Base-by-base conservation (phyloP, 2,797 vertebrate genomes). In the Phataginus tricuspis region DNA sequence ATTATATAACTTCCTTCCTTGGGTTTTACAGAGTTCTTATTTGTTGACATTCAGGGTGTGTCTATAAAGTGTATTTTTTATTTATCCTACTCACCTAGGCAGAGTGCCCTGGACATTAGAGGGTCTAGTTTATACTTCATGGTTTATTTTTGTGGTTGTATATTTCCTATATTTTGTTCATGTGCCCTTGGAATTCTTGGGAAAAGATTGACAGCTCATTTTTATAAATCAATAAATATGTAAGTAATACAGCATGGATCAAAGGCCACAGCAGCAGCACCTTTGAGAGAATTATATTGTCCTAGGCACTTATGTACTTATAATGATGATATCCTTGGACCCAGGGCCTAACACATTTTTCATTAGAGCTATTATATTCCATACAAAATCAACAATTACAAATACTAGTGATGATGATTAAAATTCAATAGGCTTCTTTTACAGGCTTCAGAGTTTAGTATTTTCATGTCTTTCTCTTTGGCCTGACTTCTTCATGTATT, bases 151-250 rank as follows among this genome's bases (percentile, higher is more conserved):
- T 98, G 95, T 92, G 96, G 95, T 97, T 95, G 83, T 97, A 79
- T 97, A 86, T 97, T 97, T 97, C 97, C 96, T 97, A 95, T 63
- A 57, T 97, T 97, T 94, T 92, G 86, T 93, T 97, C 96, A 71
- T 95, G 90, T 97, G 92, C 72, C 84, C 94, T 96, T 53, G 83
- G 85, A 97, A 79, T 97, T 97, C 96, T 97, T 95, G 95, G 72
- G 95, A 90, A 94, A 95, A 97, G 80, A 80, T 97, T 89, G 95
- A 97, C 91, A 97, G 97, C 93, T 98, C 96, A 90, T 97, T 97
- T 97, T 97, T 97, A 97, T 97, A 97, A 96, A 97, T 97, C 97
- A 98, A 98, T 97, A 97, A 98, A 98, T 97, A 98, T 96, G 97
- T 98, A 98, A 97, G 97, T 93, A 97, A 97, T 97, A 94, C 79